Conservation (phyloP, 2,797 vertebrate species). For the Clarias platycephalus region DNA sequence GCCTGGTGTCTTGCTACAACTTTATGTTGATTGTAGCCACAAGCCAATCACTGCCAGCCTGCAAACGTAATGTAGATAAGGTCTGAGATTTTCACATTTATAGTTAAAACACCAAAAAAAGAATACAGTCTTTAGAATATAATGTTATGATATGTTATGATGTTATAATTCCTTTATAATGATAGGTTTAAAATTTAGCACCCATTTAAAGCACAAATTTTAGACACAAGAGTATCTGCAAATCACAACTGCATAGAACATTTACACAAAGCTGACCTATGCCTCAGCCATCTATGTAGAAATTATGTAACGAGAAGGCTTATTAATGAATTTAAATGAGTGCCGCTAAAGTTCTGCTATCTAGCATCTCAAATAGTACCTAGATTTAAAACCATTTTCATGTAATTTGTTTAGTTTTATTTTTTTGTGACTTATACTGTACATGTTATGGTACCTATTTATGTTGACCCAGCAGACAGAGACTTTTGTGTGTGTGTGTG, state of each 20-base stretch:
- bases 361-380: not conserved
- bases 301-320: not conserved
- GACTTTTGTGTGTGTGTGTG: not conserved
- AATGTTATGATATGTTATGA: too few relatives aligned
- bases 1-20: not conserved
- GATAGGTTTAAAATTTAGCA: not conserved
- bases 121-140: not conserved
- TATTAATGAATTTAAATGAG: not conserved
- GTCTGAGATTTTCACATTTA: not conserved
- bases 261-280: not conserved
- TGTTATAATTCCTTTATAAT: not conserved
- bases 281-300: not conserved
- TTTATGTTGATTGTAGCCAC: not conserved
- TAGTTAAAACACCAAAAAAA: not conserved
- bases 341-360: not conserved
- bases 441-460: not conserved
- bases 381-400: not conserved
- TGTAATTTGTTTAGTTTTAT: not conserved
- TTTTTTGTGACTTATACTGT: slow-evolving; percentile 1
- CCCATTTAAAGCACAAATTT: not conserved
- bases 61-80: not conserved
- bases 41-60: not conserved
- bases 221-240: not conserved
- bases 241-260: not conserved
- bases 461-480: not conserved